A percentile compares a stretch with the other conserved stretches of the same genome.
These are phyloP conservation scores for Limnothrissa miodon DNA, from an alignment of 2,113 vertebrate species.

Conservation along the genomic window DNA sequence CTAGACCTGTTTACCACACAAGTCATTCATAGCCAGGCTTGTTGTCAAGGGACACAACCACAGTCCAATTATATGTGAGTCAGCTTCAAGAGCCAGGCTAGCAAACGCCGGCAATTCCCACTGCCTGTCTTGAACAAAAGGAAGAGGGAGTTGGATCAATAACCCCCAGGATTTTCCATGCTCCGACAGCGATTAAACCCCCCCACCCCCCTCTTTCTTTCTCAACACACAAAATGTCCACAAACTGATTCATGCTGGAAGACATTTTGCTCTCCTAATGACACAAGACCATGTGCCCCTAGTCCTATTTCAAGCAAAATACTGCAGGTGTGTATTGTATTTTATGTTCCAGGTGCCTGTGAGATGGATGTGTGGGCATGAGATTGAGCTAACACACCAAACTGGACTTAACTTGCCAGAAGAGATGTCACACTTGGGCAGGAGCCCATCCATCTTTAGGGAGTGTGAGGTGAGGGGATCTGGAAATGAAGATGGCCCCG, in stretches of 20 bases:
- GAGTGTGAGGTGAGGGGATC: constrained; percentile 41
- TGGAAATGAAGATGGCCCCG: constrained; percentile 54
- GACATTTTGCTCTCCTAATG: not conserved
- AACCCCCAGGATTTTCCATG: not conserved
- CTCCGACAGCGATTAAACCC: not conserved
- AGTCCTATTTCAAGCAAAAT: not conserved
- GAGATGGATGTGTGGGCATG: not conserved
- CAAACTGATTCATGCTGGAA: not conserved
- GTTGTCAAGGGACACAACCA: not conserved
- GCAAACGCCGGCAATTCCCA: not conserved
- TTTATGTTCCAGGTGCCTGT: not conserved
- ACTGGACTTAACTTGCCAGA: not conserved
- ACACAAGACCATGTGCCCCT: not conserved
- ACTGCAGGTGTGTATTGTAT: not conserved
- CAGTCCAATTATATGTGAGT: not conserved
- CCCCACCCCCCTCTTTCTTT: not conserved
- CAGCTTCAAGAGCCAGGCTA: not conserved
- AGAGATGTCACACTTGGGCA: not conserved
- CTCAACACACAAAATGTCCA: not conserved
- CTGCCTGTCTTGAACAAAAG: not conserved
- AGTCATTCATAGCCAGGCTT: not conserved
- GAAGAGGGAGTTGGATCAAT: not conserved
- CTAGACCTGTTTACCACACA: not conserved
- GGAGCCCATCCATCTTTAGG: not conserved
- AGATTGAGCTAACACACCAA: not conserved